These are phyloP conservation scores for Cosmopolites sordidus DNA, from an alignment of 2,888 invertebrate species.

Conservation along the genomic window DNA sequence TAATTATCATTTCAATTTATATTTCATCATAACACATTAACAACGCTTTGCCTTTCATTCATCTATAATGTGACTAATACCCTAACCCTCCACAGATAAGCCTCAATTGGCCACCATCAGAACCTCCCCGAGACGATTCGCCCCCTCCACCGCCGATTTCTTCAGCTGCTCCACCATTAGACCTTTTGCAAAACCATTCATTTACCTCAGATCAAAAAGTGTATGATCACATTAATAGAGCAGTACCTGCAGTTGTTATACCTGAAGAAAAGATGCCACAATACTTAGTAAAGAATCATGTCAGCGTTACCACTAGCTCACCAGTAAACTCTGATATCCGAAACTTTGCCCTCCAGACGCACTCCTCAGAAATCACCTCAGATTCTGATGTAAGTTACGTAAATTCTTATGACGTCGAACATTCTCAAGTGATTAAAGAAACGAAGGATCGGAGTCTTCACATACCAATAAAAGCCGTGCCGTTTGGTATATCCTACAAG, in stretches of 20 bases:
- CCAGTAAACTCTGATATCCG: neutral
- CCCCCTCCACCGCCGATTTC: conserved; percentile 7
- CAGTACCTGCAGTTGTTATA: conserved; percentile 21
- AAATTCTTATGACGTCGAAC: conserved; percentile 45
- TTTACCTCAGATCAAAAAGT: neutral
- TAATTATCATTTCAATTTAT: too few relatives aligned
- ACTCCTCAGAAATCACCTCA: conserved; percentile 40
- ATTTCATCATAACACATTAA: neutral
- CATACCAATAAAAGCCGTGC: conserved; percentile 18
- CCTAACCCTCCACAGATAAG: conserved; percentile 25
- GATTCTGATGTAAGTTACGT: conserved; percentile 46
- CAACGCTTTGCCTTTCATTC: conserved; percentile 2
- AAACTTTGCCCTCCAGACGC: neutral
- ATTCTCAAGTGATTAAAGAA: conserved; percentile 38
- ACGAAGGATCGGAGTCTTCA: conserved; percentile 22
- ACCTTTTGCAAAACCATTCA: neutral
- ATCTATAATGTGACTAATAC: conserved; percentile 21
- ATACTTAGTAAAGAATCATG: neutral
- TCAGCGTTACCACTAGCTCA: neutral
- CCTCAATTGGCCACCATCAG: conserved; percentile 18
- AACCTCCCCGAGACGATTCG: conserved; percentile 8
- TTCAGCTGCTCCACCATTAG: neutral
- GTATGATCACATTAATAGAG: conserved; percentile 20
- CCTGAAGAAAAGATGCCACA: conserved; percentile 13
- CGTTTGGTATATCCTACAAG: conserved; percentile 19